Conservation (phyloP, 2,113 vertebrate species). For the Gnathonemus echidnorhynchus region DNA sequence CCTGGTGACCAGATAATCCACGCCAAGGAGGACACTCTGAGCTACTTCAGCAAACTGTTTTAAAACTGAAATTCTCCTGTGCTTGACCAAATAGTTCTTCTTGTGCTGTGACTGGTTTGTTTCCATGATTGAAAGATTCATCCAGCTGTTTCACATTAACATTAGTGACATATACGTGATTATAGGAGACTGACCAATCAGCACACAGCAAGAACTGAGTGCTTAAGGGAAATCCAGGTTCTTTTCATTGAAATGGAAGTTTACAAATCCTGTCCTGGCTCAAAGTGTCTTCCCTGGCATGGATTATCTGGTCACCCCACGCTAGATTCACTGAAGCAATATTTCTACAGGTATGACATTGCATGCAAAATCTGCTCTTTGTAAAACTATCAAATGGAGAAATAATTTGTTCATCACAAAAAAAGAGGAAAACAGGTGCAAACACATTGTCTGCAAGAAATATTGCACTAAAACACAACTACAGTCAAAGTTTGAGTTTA, state of each 20-base stretch:
- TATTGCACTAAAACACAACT: not conserved
- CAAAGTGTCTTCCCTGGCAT: not conserved
- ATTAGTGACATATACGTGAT: not conserved
- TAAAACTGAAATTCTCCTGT: not conserved
- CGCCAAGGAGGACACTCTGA: not conserved
- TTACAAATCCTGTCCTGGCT: not conserved
- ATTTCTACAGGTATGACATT: not conserved
- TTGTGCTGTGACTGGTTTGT: not conserved
- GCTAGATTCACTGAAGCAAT: not conserved
- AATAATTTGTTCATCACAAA: not conserved
- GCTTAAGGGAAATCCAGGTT: not conserved
- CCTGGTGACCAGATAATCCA: not conserved
- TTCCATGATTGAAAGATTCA: not conserved
- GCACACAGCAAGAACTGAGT: not conserved
- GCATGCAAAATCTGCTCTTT: not conserved
- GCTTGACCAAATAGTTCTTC: not conserved
- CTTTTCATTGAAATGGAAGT: not conserved
- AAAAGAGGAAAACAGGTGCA: too few relatives aligned
- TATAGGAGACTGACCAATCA: not conserved
- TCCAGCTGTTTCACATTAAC: not conserved
- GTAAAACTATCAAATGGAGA: not conserved
- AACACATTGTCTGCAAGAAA: not conserved
- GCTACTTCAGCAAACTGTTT: not conserved
- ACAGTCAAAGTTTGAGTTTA: conserved; percentile 6
- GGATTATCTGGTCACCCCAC: not conserved